Evolutionary conservation across 92 coral and sea anemone species (phyloP), one percentile per base, ranked within the genome.

Genomic region (Anthopleura xanthogrammica): DNA sequence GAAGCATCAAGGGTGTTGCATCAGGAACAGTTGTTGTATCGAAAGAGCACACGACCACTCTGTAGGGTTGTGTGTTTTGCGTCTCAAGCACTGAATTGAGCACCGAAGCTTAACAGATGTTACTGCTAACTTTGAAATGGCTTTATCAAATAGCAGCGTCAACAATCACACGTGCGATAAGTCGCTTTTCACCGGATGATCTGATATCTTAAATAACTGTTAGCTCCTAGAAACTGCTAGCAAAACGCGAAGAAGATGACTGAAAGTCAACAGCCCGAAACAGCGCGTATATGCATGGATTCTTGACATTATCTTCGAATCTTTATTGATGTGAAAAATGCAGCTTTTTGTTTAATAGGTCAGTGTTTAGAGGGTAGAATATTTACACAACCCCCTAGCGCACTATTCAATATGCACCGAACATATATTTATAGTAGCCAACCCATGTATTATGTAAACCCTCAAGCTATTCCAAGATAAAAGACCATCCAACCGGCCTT

Each of bases 361-460:
- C 74, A 48, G 83, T 65, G 76, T 65, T 68, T 40, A 68, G 82
- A 76, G 13, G 40, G 60, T 12, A 43, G 36, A 43, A 16, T 83
- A 55, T 52, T 84, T 54, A 71, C 40, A 77, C 24, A 75, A 62
- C 88, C 83, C 73, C 88, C 88, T 29, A 60, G 17, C 74, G 83
- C 46, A 43, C 42, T 52, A 16, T 79, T 85, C 79, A 77, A 75
- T 79, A 79, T 75, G 88, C 88, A 75, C 23, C 40, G 72, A 85
- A 85, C 54, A 78, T 72, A 71, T 82, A 77, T 76, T 81, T 90
- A 22, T 62, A 77, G 58, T 12, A 77, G 79, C 84, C 78, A 80
- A 81, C 78, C 78, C 91, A 87, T 90, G 91, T 80, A 87, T 87
- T 80, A 90, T 87, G 91, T 39, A 90, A 87, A 71, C 83, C 83